phyloP scores from a whole-genome alignment of 2,113 vertebrate species.

The Rynchops niger region DNA sequence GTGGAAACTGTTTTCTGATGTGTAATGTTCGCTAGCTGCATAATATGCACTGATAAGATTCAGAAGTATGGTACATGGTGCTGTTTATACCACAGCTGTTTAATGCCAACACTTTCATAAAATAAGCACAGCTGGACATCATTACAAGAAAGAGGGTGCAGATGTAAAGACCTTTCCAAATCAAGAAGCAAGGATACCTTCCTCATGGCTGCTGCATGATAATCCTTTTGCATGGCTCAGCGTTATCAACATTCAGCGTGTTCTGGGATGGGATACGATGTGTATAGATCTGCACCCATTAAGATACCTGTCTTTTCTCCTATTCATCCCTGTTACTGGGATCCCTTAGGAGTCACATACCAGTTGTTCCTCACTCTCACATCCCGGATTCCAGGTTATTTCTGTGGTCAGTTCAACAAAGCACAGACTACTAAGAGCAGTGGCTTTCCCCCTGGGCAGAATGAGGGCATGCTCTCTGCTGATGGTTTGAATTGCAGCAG shows the following conservation, averaged over 20 bases:
- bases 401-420: not conserved
- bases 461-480: not conserved
- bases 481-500: not conserved
- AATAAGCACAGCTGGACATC: not conserved
- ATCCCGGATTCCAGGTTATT: not conserved
- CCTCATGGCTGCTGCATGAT: not conserved
- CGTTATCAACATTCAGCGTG: accelerated
- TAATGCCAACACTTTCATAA: not conserved
- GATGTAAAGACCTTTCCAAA: not conserved
- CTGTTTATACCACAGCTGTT: not conserved
- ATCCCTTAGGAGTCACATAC: not conserved
- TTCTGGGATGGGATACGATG: not conserved
- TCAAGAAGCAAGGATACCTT: not conserved
- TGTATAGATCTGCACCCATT: not conserved
- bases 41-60: not conserved
- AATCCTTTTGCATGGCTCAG: not conserved
- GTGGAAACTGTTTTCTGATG: not conserved
- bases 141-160: not conserved
- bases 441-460: not conserved
- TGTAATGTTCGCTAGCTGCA: not conserved
- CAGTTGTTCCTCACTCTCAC: not conserved
- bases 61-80: not conserved
- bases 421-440: not conserved
- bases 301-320: not conserved
- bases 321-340: not conserved